These are phyloP conservation scores for Hirundichthys speculiger DNA, from an alignment of 2,113 vertebrate species.

Conservation along the genomic window DNA sequence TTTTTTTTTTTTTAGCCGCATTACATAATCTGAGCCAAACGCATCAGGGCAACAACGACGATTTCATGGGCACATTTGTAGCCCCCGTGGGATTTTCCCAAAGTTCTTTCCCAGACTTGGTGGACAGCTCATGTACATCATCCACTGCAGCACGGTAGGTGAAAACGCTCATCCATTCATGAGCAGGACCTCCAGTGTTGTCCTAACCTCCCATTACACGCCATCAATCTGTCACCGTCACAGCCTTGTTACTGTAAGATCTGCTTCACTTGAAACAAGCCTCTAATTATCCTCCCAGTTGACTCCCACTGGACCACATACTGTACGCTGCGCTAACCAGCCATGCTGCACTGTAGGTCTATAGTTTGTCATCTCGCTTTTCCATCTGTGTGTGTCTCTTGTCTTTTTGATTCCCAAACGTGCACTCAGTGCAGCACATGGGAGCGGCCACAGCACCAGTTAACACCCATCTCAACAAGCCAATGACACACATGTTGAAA, in stretches of 20 bases:
- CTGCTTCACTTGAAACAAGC: conserved; percentile 65
- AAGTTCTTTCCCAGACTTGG: conserved; percentile 59
- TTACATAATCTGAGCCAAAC: conserved; percentile 9
- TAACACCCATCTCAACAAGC: conserved; percentile 27
- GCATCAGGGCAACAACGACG: conserved; percentile 23
- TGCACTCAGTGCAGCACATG: conserved; percentile 33
- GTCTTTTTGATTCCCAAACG: conserved; percentile 18
- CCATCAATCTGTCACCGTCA: conserved; percentile 75
- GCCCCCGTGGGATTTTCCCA: conserved; percentile 67
- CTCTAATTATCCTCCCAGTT: conserved; percentile 77
- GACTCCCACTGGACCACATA: conserved; percentile 75
- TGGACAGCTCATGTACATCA: conserved; percentile 35
- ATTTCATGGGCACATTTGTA: conserved; percentile 37
- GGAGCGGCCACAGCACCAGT: conserved; percentile 18
- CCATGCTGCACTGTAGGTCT: conserved; percentile 57
- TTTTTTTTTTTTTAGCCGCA: neutral
- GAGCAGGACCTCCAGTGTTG: conserved; percentile 70
- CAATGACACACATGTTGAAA: conserved; percentile 11
- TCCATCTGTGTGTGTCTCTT: conserved; percentile 9
- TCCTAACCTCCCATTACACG: conserved; percentile 66
- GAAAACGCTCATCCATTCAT: conserved; percentile 56
- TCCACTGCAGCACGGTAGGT: conserved; percentile 31
- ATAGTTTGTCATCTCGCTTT: conserved; percentile 26
- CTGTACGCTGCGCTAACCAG: conserved; percentile 55
- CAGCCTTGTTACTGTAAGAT: conserved; percentile 71